phyloP scores from a whole-genome alignment of 2,888 invertebrate genomes.

The Lithophane ornitopus region DNA sequence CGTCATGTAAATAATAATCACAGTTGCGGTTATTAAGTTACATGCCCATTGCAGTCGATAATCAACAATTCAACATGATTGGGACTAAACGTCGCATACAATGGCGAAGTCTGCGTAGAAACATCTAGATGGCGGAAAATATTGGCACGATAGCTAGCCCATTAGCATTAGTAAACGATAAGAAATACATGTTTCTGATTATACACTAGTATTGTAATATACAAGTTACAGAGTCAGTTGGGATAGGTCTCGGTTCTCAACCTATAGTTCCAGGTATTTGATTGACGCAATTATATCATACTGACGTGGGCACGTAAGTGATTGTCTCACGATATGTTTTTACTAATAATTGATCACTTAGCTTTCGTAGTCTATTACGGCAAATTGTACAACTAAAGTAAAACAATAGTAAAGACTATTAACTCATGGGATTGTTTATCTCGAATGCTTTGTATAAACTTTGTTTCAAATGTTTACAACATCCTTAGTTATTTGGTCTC shows the following conservation, averaged over 20 bases:
- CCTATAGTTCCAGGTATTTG: conserved; percentile 28
- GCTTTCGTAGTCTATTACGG: conserved; percentile 39
- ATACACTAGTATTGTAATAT: conserved; percentile 10
- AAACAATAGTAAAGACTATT: conserved; percentile 39
- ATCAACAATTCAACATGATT: conserved; percentile 63
- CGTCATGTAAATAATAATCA: conserved; percentile 61
- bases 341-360: conserved; percentile 55
- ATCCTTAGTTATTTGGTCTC: background rate
- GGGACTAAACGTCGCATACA: conserved; percentile 60
- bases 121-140: conserved; percentile 56
- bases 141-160: conserved; percentile 57
- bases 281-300: conserved; percentile 37
- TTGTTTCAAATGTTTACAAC: background rate
- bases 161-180: conserved; percentile 53
- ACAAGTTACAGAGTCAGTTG: conserved; percentile 54
- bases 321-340: conserved; percentile 38
- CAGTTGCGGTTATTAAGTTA: conserved; percentile 60
- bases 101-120: conserved; percentile 50
- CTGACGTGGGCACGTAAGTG: conserved; percentile 17
- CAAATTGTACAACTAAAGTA: conserved; percentile 40
- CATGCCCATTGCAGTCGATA: conserved; percentile 44
- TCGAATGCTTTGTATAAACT: background rate
- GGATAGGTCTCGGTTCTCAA: conserved; percentile 63
- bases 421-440: conserved; percentile 12
- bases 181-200: conserved; percentile 49